Base-by-base conservation (phyloP, 1,140 invertebrate genomes). In the Hirudo medicinalis region DNA sequence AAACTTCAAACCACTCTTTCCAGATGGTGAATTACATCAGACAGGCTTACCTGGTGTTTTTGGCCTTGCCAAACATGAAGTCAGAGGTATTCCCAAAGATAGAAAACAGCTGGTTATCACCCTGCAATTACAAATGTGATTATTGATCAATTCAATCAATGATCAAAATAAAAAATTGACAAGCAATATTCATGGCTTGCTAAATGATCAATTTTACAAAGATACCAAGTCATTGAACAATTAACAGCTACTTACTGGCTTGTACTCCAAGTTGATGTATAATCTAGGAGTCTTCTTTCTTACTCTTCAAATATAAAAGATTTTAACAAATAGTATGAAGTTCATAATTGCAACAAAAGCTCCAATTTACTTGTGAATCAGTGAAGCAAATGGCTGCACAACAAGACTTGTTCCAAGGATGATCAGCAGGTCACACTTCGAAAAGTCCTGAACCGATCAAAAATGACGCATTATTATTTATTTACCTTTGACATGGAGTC, bases 301-400 rank as follows among this genome's bases (percentile, higher is more conserved):
- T 17, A 49, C 36, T 13, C 69, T 53, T 17, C 49, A n/a, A 9
- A 70, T 19, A 53, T 27, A 9, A n/a, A 15, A 19, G 20, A 17
- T 4, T 72, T 72, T 17, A 40, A 53, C n/a, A 49, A 49, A 8
- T 49, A 5, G 11, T 36, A 2, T 36, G 32, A 49, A 49, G 1
- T 49, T 17, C 15, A 49, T 17, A 49, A 49, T 8, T 17, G 15
- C 43, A 49, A 49, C 43, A 49, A 49, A 15, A 49, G 43, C 4
- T 49, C 4, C 43, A 53, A 25, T 69, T 43, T n/a, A 32, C 25
- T 90, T 91, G 77, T 90, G 87, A 73, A 91, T 84, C 9, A 96
- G 84, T 20, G 90, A 91, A n/a, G 92, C 91, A 85, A 98, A 97
- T 0, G 94, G 94, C 74, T 95, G 91, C 0, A 98, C 94, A 75